Evolutionary conservation across 2,113 vertebrate genomes (phyloP).

Genomic region (Platycercus adscitus): DNA sequence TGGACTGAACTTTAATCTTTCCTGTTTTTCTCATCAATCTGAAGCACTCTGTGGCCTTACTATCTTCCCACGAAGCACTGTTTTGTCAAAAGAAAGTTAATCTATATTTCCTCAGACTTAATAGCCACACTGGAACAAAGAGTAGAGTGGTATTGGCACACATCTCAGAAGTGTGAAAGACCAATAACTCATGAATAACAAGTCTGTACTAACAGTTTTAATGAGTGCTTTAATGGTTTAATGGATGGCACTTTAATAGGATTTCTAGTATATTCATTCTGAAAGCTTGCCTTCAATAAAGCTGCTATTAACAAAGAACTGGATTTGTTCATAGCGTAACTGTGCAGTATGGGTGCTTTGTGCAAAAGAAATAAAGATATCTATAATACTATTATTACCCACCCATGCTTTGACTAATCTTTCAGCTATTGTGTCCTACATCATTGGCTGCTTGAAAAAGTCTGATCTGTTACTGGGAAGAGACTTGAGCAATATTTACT

Average conservation of each 20-base stretch:
- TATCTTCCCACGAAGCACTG: neutral
- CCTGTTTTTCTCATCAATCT: neutral
- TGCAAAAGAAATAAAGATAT: conserved; percentile 31
- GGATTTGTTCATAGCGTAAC: conserved; percentile 26
- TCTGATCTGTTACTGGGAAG: neutral
- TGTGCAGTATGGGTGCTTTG: neutral
- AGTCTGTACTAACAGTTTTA: conserved; percentile 71
- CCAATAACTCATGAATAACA: conserved; percentile 75
- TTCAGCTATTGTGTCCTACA: neutral
- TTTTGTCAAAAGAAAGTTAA: conserved; percentile 33
- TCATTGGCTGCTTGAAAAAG: neutral
- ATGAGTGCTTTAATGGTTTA: conserved; percentile 76
- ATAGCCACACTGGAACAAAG: conserved; percentile 38
- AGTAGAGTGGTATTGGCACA: conserved; percentile 58
- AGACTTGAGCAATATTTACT: neutral
- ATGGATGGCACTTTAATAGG: conserved; percentile 71
- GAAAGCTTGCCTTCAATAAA: conserved; percentile 71
- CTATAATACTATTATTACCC: conserved; percentile 19
- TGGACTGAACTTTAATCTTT: conserved; percentile 22
- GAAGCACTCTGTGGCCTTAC: neutral
- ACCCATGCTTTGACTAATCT: neutral
- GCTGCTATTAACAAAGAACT: conserved; percentile 64
- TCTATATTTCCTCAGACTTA: conserved; percentile 37
- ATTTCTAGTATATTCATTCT: conserved; percentile 73
- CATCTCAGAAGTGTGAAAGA: conserved; percentile 60